phyloP scores from a whole-genome alignment of 1,140 invertebrate genomes.

The Drepana arcuata region DNA sequence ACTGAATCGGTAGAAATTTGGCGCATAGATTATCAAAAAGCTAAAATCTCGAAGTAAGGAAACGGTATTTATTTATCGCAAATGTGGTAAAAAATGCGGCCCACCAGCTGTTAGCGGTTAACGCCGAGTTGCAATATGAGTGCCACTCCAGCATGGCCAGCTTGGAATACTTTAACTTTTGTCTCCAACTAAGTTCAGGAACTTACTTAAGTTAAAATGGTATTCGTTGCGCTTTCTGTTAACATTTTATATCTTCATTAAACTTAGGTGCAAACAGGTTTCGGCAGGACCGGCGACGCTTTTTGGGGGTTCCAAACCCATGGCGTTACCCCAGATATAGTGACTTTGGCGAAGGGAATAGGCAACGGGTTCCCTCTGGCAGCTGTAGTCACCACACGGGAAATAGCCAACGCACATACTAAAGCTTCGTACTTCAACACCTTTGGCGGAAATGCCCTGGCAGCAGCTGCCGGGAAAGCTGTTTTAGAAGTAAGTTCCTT shows the following conservation, averaged over 20 bases:
- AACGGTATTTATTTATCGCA: too few species aligned
- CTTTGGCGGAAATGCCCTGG: constrained; percentile 95
- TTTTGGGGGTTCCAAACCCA: constrained; percentile 97
- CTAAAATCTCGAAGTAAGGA: too few species aligned
- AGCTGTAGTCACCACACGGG: constrained; percentile 91
- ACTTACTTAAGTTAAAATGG: not conserved
- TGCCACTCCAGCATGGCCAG: too few species aligned
- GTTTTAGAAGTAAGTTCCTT: constrained; percentile 85
- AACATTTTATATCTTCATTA: too few species aligned
- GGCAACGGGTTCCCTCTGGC: constrained; percentile 96
- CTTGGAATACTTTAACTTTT: too few species aligned
- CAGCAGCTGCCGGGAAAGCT: constrained; percentile 87
- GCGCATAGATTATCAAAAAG: too few species aligned
- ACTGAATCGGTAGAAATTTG: too few species aligned
- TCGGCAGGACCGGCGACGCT: constrained; percentile 92
- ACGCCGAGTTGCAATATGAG: too few species aligned
- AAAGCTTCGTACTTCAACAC: constrained; percentile 95
- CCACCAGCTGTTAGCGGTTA: too few species aligned
- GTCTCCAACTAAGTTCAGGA: too few species aligned
- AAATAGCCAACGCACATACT: constrained; percentile 84
- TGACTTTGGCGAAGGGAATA: constrained; percentile 91
- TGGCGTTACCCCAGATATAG: constrained; percentile 92
- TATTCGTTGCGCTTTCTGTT: too few species aligned
- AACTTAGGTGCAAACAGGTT: constrained; percentile 95
- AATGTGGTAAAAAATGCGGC: too few species aligned